A percentile compares a stretch with the other conserved stretches of the same genome.
Conservation (phyloP, 2,888 invertebrate genomes). For the Tachystola acroxantha region DNA sequence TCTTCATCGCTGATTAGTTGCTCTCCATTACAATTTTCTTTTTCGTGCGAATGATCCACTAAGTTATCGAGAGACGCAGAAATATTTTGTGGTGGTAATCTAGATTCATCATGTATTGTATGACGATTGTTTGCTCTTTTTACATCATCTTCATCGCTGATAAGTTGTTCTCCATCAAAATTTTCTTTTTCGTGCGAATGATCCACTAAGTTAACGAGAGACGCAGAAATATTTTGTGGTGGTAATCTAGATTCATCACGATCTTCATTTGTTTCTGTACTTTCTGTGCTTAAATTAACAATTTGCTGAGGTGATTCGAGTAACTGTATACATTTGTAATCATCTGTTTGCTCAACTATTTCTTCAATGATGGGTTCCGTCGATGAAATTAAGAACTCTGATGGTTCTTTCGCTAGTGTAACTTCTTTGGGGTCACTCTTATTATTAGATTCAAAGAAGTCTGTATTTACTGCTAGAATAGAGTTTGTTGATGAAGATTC, state of each 20-base stretch:
- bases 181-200: conserved; percentile 19
- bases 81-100: conserved; percentile 10
- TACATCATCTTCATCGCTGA: conserved; percentile 29
- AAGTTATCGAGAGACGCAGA: conserved; percentile 30
- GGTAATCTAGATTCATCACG: conserved; percentile 6
- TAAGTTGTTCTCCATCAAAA: conserved; percentile 8
- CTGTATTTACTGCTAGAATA: not conserved
- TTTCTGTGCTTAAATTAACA: conserved; percentile 3
- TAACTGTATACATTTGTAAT: conserved; percentile 56
- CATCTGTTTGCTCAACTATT: conserved; percentile 54
- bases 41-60: conserved; percentile 15
- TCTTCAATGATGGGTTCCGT: conserved; percentile 19
- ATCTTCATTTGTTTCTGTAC: conserved; percentile 5
- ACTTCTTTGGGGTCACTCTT: conserved; percentile 8
- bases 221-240: conserved; percentile 18
- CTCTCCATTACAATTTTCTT: conserved; percentile 18
- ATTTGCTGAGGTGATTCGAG: conserved; percentile 20
- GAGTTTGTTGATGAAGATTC: not conserved
- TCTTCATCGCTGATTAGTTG: conserved; percentile 24
- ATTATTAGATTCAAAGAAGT: not conserved
- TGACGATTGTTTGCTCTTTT: conserved; percentile 49
- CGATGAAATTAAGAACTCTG: no score
- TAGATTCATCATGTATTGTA: conserved; percentile 7
- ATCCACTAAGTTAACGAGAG: conserved; percentile 27
- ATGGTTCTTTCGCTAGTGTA: no score